Percentiles rank a stretch among this genome's conserved stretches.
Conservation (phyloP, 1,140 invertebrate genomes). For the Apocrypta bakeri region DNA sequence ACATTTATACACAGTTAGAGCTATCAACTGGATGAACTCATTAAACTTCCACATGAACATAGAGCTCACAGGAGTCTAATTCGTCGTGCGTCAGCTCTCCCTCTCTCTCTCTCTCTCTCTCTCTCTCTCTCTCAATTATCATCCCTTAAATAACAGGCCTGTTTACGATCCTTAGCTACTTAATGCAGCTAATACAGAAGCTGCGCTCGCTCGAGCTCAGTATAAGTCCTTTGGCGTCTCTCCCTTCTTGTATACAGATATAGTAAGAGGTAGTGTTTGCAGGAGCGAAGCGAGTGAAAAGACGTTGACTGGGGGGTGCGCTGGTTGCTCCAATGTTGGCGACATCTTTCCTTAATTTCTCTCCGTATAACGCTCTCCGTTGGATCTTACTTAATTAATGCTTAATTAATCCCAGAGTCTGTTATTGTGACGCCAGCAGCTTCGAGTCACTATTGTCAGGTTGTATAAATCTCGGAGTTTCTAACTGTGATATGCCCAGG, state of each 20-base stretch:
- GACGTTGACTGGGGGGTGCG: conserved; percentile 34
- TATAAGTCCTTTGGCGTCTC: conserved; percentile 21
- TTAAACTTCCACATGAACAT: background rate
- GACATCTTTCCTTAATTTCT: conserved; percentile 64
- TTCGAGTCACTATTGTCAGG: background rate
- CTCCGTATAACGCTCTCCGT: conserved; percentile 10
- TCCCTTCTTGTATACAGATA: background rate
- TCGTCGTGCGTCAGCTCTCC: conserved; percentile 48
- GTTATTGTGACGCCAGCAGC: conserved; percentile 47
- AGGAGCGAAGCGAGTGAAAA: background rate
- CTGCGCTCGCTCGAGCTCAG: conserved; percentile 1
- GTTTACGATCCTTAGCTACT: conserved; percentile 58
- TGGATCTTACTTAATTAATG: conserved; percentile 54
- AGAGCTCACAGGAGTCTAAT: conserved; percentile 5
- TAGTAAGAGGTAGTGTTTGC: background rate
- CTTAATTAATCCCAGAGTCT: conserved; percentile 55
- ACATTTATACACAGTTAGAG: no score
- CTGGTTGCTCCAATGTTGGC: conserved; percentile 46
- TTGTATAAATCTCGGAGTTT: background rate
- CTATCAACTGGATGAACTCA: no score
- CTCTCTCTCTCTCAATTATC: conserved; percentile 53
- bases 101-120: no score
- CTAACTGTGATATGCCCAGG: background rate
- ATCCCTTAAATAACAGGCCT: conserved; percentile 60
- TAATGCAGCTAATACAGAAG: conserved; percentile 46